Evolutionary conservation across 2,113 vertebrate genomes (phyloP).

Genomic region (Ameiurus melas): DNA sequence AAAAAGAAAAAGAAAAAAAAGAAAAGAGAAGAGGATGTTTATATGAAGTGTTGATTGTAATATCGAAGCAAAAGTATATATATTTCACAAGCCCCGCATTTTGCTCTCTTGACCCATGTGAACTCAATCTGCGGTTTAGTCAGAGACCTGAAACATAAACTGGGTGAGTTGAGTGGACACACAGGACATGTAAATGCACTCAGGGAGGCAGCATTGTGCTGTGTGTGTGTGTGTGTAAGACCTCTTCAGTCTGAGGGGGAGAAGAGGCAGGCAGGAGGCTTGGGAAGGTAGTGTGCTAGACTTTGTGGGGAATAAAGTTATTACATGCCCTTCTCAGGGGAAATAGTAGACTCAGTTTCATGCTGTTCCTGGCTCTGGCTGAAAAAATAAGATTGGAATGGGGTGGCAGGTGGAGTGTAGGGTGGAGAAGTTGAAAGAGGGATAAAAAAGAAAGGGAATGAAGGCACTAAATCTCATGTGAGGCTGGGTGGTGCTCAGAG

Average conservation of each 20-base stretch:
- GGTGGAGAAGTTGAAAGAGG: conserved; percentile 19
- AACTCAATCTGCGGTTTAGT: background rate
- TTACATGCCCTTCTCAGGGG: conserved; percentile 24
- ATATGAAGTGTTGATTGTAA: conserved; percentile 6
- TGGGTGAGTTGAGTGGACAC: background rate
- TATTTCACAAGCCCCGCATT: background rate
- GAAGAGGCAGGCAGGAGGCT: background rate
- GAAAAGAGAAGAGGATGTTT: background rate
- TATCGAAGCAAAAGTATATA: conserved; percentile 3
- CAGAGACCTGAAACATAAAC: background rate
- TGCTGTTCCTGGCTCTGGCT: background rate
- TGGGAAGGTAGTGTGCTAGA: background rate
- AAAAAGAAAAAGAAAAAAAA: background rate
- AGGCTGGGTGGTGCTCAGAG: conserved; percentile 78
- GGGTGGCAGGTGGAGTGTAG: conserved; percentile 34
- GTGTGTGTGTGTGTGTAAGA: background rate
- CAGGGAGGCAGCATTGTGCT: background rate
- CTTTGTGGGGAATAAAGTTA: conserved; percentile 18
- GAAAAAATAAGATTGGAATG: background rate
- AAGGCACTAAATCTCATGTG: conserved; percentile 85
- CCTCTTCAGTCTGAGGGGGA: background rate
- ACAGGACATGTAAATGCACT: background rate
- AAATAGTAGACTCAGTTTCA: conserved; percentile 10
- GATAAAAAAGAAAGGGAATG: background rate
- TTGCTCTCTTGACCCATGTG: background rate